These are phyloP conservation scores for Drosophila santomea DNA, from an alignment of 1,140 invertebrate species.

Conservation along the genomic window DNA sequence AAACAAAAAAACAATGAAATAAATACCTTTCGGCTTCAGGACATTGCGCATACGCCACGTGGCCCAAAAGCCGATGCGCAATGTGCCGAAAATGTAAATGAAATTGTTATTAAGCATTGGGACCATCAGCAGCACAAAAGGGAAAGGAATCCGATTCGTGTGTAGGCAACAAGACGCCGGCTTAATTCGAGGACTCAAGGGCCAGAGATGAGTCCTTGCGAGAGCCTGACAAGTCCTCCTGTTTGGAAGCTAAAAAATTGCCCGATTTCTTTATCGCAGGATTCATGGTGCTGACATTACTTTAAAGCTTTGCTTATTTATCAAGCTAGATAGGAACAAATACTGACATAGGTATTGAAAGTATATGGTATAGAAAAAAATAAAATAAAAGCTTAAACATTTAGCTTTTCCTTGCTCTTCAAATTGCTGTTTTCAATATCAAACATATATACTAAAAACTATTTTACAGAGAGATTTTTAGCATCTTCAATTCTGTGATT, in stretches of 20 bases:
- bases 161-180: slow-evolving; percentile 18
- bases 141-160: slow-evolving; percentile 24
- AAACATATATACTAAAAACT: too few relatives aligned
- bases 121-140: slow-evolving; percentile 40
- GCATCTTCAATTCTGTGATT: slow-evolving; percentile 16
- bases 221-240: background rate
- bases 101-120: slow-evolving; percentile 64
- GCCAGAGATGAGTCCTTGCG: slow-evolving; percentile 7
- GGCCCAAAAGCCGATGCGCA: slow-evolving; percentile 40
- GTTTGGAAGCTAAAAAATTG: slow-evolving; percentile 17
- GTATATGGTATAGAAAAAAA: too few relatives aligned
- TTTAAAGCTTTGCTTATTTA: slow-evolving; percentile 1
- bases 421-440: too few relatives aligned
- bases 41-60: slow-evolving; percentile 28
- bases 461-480: too few relatives aligned
- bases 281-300: slow-evolving; percentile 8
- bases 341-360: background rate
- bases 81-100: slow-evolving; percentile 63
- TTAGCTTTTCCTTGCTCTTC: too few relatives aligned
- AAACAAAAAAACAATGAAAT: background rate
- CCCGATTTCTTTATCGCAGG: slow-evolving; percentile 1
- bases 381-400: too few relatives aligned
- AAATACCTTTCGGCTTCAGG: slow-evolving; percentile 39
- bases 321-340: background rate
- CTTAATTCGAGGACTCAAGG: slow-evolving; percentile 25